These are phyloP conservation scores for Capromys pilorides DNA, from an alignment of 2,797 vertebrate genomes.

Conservation along the genomic window DNA sequence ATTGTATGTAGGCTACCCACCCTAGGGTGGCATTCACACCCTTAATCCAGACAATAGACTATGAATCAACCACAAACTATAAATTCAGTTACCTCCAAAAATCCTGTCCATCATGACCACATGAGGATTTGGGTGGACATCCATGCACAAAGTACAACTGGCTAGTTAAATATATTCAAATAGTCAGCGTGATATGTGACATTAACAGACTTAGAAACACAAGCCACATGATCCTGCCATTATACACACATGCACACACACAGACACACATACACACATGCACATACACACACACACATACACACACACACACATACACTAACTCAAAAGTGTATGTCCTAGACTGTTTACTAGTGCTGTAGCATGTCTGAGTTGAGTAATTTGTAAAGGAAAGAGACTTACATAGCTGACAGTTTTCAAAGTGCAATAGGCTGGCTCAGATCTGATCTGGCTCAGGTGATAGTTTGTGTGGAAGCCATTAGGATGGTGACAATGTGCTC, in stretches of 20 bases:
- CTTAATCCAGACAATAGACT: no score
- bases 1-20: no score
- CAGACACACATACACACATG: neutral
- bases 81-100: no score
- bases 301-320: no score
- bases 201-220: neutral
- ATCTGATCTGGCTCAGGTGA: neutral
- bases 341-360: neutral
- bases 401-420: no score
- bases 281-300: no score
- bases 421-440: neutral
- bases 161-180: neutral
- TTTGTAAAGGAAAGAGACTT: no score
- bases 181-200: neutral
- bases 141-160: neutral
- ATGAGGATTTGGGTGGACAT: no score
- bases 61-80: no score
- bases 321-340: neutral
- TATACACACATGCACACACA: neutral
- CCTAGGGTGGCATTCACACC: no score
- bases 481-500: no score
- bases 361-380: neutral
- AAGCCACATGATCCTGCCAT: neutral
- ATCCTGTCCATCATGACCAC: no score
- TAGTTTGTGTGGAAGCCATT: neutral